A percentile compares a stretch with the other conserved stretches of the same genome.
Evolutionary conservation across 2,113 vertebrate genomes (phyloP).

Genomic region (Nyctereutes procyonoides): DNA sequence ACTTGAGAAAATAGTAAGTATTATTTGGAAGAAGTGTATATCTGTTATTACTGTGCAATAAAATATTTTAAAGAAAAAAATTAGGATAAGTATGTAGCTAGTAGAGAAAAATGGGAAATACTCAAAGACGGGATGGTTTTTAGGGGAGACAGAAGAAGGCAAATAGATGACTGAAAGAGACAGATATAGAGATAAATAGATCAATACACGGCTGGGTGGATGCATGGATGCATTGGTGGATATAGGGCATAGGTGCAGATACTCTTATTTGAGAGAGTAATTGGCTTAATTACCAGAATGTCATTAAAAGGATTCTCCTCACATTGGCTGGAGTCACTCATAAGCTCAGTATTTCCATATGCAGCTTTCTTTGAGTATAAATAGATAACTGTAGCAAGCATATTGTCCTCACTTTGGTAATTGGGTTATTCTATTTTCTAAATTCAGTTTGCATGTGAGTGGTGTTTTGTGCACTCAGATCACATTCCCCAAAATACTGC

Average conservation of each 20-base stretch:
- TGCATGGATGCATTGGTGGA: background rate
- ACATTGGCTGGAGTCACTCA: background rate
- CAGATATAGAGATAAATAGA: background rate
- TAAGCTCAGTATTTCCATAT: background rate
- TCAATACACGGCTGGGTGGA: background rate
- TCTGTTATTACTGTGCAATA: background rate
- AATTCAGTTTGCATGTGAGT: background rate
- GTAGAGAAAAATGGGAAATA: background rate
- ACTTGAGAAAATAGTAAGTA: background rate
- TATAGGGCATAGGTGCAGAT: background rate
- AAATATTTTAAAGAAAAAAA: background rate
- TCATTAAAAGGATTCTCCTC: background rate
- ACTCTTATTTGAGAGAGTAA: background rate
- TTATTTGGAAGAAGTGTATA: background rate
- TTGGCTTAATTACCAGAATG: background rate
- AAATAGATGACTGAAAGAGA: background rate
- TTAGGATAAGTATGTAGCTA: background rate
- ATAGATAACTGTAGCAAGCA: background rate
- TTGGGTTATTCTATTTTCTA: slow-evolving; percentile 11
- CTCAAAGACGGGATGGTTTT: background rate
- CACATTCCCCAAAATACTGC: background rate
- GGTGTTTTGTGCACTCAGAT: background rate
- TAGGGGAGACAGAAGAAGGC: background rate
- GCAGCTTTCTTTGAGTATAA: background rate
- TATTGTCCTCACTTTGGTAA: slow-evolving; percentile 2